Evolutionary conservation across 2,888 invertebrate species (phyloP), one percentile per base, ranked within the genome.

Genomic region (Meta bourneti): DNA sequence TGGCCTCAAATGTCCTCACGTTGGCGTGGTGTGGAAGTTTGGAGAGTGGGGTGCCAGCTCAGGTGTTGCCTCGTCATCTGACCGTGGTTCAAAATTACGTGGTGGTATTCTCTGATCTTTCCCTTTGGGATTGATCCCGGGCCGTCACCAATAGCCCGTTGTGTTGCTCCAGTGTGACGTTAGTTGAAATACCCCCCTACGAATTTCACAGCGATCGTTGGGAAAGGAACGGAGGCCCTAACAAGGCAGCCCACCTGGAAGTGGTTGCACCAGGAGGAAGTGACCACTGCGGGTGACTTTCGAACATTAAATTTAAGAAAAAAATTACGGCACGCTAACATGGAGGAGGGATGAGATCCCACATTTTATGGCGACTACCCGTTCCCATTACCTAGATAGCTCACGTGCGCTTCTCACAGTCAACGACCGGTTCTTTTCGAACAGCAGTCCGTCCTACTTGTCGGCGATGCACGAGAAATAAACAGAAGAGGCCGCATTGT

Each of bases 301-400:
- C 34, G 34, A 34, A 34, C 34, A 34, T 34, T 34, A 34, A 34
- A 34, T 34, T 34, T 4, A 4, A 34, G 34, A 6, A 51, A 52
- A 8, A 69, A 13, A 16, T 0, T 69, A 16, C 13, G 16, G 11
- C 13, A 69, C 69, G 16, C 69, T 4, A 69, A 69, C 8, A 52
- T 77, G 77, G 19, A n/a, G 52, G 77, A 9, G 19, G 4, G 13
- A n/a, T 8, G 77, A 51, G 51, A 51, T 49, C 77, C 49, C 77
- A 52, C 49, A 77, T 51, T 11, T 34, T 7, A 34, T 34, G 34
- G 34, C 1, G 1, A 4, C 34, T 4, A 34, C 34, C 34, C 34
- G 75, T 75, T 75, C 85, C 78, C 85, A 77, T 86, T 86, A 86
- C 85, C 85, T 69, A 85, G 51, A 86, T 86, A 34, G 72, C 49